A percentile compares a stretch with the other conserved stretches of the same genome.
phyloP scores from a whole-genome alignment of 2,797 vertebrate genomes.

The Lerista edwardsae region DNA sequence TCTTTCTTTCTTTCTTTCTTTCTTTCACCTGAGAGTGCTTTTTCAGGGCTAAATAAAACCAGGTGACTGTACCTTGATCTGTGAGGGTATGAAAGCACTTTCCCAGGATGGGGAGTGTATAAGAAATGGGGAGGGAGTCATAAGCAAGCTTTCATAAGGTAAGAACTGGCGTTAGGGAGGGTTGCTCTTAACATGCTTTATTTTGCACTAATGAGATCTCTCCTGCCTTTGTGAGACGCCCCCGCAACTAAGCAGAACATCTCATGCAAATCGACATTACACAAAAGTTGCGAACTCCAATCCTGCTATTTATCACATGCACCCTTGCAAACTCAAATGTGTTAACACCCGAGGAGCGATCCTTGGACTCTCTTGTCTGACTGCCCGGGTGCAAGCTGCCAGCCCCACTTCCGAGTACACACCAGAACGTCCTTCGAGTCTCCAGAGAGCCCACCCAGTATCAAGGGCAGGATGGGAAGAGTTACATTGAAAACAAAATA shows the following conservation, averaged over 20 bases:
- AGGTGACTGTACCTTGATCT: not conserved
- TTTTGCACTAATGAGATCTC: slow-evolving; percentile 34
- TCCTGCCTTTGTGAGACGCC: slow-evolving; percentile 27
- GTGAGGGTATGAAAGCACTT: not conserved
- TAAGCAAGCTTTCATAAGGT: slow-evolving; percentile 17
- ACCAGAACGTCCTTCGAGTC: not conserved
- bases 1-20: not conserved
- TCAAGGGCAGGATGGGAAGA: not conserved
- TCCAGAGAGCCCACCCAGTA: slow-evolving; percentile 38
- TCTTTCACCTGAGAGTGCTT: slow-evolving; percentile 34
- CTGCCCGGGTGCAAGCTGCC: not conserved
- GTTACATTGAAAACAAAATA: slow-evolving; percentile 12
- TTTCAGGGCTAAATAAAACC: slow-evolving; percentile 6
- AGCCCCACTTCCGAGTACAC: not conserved
- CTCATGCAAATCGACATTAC: slow-evolving; percentile 27
- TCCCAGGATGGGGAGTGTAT: not conserved
- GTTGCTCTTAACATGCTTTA: not conserved
- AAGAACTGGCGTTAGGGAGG: slow-evolving; percentile 30
- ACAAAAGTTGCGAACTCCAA: slow-evolving; percentile 27
- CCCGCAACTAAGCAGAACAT: slow-evolving; percentile 47
- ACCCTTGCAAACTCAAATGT: slow-evolving; percentile 21
- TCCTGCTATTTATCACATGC: not conserved
- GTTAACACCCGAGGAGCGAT: slow-evolving; percentile 19
- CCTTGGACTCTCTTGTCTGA: not conserved
- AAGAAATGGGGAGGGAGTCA: slow-evolving; percentile 9